These are phyloP conservation scores for Polydrusus pterygomalis DNA, from an alignment of 2,888 invertebrate genomes.

Conservation along the genomic window DNA sequence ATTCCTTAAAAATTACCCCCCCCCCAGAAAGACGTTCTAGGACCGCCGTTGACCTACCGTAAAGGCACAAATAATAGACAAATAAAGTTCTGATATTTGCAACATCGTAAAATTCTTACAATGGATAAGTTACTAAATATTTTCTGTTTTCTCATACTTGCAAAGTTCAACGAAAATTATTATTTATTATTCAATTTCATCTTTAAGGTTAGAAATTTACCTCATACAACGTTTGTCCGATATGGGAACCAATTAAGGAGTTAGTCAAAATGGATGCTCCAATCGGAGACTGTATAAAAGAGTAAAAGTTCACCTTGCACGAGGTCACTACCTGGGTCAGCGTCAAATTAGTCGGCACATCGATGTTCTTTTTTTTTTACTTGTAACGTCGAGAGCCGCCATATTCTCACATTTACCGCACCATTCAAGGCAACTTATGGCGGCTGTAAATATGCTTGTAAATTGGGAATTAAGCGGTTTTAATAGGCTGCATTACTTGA, in stretches of 20 bases:
- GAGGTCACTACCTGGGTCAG: constrained; percentile 30
- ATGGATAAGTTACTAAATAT: no score
- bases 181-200: not conserved
- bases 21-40: no score
- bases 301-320: constrained; percentile 20
- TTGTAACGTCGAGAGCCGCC: constrained; percentile 29
- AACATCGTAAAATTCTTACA: no score
- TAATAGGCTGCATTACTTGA: constrained; percentile 33
- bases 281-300: constrained; percentile 72
- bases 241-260: constrained; percentile 74
- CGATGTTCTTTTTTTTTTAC: constrained; percentile 28
- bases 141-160: no score
- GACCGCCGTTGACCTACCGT: no score
- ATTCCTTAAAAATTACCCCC: no score
- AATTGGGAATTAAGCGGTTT: constrained; percentile 33
- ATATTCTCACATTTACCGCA: constrained; percentile 35
- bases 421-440: constrained; percentile 36
- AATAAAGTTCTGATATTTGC: no score
- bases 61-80: no score
- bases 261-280: constrained; percentile 76
- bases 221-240: constrained; percentile 58
- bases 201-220: not conserved
- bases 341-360: constrained; percentile 24
- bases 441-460: constrained; percentile 17
- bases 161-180: no score